Evolutionary conservation across 2,888 invertebrate genomes (phyloP).

Genomic region (Drosophila flavopinicola): DNA sequence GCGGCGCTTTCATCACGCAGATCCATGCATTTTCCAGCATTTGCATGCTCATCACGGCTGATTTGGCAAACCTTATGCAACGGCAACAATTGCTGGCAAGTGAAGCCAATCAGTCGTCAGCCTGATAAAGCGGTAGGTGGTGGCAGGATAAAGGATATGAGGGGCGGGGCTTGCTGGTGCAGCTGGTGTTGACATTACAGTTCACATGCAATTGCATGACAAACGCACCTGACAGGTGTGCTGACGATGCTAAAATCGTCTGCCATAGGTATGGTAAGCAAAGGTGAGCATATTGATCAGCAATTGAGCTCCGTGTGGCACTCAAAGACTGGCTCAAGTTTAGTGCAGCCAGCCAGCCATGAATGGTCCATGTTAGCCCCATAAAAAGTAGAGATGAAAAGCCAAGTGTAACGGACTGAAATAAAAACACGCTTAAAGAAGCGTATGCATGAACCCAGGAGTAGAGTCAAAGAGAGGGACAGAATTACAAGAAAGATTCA

Average conservation of each 20-base stretch:
- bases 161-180: too few species aligned
- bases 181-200: background rate
- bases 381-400: background rate
- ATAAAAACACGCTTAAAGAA: conserved; percentile 6
- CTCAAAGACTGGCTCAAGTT: background rate
- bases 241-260: conserved; percentile 3
- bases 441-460: background rate
- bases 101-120: conserved; percentile 54
- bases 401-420: background rate
- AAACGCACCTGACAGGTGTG: conserved; percentile 3
- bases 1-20: conserved; percentile 36
- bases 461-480: background rate
- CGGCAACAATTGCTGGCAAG: conserved; percentile 29
- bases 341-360: background rate
- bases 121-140: conserved; percentile 9
- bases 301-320: background rate
- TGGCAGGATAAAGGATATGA: too few species aligned
- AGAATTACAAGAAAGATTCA: conserved; percentile 58
- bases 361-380: conserved; percentile 17
- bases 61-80: conserved; percentile 59
- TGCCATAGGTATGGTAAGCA: background rate
- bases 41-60: conserved; percentile 34
- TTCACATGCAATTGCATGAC: conserved; percentile 1
- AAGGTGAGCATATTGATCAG: conserved; percentile 9
- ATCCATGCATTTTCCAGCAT: conserved; percentile 39